These are phyloP conservation scores for Turnix velox DNA, from an alignment of 2,113 vertebrate species.

Conservation along the genomic window DNA sequence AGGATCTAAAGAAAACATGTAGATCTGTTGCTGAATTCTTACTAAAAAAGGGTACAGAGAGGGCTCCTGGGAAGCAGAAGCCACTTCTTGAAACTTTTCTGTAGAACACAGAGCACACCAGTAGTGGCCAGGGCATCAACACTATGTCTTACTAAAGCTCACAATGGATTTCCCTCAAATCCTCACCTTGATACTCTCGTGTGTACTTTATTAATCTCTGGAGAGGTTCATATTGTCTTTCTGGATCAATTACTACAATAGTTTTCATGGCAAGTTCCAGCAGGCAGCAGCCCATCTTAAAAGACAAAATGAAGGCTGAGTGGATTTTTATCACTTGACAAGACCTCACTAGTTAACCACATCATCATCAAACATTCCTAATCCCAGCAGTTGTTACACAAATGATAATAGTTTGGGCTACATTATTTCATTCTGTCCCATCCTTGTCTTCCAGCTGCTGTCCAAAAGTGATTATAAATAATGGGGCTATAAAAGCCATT, in stretches of 20 bases:
- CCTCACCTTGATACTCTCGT: background rate
- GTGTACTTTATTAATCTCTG: background rate
- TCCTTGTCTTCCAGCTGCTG: constrained; percentile 64
- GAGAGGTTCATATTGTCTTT: background rate
- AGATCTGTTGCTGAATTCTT: background rate
- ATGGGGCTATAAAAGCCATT: constrained; percentile 72
- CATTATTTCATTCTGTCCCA: constrained; percentile 37
- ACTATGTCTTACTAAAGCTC: background rate
- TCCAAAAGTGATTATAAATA: constrained; percentile 73
- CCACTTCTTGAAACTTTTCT: background rate
- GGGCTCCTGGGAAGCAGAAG: background rate
- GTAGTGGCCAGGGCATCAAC: background rate
- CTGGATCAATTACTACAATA: background rate
- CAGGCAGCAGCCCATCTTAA: background rate
- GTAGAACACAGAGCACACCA: background rate
- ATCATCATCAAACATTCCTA: constrained; percentile 22
- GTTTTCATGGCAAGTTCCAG: background rate
- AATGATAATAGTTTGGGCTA: constrained; percentile 39
- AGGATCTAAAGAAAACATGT: background rate
- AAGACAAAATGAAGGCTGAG: background rate
- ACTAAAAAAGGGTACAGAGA: background rate
- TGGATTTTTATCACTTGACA: constrained; percentile 3
- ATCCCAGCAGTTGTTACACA: constrained; percentile 50
- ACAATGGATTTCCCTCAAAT: background rate
- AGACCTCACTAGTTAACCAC: background rate